Evolutionary conservation across 2,113 vertebrate species (phyloP).

Genomic region (Cettia cetti): DNA sequence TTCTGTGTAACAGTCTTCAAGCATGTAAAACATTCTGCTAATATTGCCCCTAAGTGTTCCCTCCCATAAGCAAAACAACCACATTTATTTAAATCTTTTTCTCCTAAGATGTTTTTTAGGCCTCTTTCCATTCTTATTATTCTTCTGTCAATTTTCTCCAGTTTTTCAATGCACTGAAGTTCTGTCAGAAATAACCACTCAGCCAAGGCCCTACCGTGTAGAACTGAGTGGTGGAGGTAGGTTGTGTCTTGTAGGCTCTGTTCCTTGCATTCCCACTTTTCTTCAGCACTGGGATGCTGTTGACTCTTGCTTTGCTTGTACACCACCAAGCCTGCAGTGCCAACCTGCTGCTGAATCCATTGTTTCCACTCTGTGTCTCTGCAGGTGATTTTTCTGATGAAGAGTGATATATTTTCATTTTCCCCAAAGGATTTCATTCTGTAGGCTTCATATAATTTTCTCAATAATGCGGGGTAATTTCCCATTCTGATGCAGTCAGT

Average conservation of each 20-base stretch:
- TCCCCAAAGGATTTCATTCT: background rate
- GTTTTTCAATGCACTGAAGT: background rate
- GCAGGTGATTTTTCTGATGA: background rate
- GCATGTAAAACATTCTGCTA: background rate
- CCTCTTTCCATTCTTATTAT: background rate
- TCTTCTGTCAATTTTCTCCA: background rate
- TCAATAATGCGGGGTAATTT: background rate
- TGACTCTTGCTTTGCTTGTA: background rate
- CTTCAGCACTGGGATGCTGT: accelerated
- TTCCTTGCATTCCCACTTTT: background rate
- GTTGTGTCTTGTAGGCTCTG: background rate
- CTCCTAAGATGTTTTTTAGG: background rate
- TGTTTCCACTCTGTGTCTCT: background rate
- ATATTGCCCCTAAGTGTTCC: background rate
- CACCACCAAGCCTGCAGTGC: background rate
- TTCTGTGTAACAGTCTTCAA: background rate
- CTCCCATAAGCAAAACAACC: background rate
- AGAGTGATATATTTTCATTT: background rate
- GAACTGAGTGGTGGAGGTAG: background rate
- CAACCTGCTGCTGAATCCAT: background rate
- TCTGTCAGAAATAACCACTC: background rate
- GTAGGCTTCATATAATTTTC: background rate
- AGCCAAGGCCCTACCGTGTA: background rate
- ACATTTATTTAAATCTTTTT: background rate
- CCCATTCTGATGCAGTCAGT: background rate